A percentile compares a stretch with the other conserved stretches of the same genome.
Conservation (phyloP, 2,797 vertebrate genomes). For the Limosa lapponica region DNA sequence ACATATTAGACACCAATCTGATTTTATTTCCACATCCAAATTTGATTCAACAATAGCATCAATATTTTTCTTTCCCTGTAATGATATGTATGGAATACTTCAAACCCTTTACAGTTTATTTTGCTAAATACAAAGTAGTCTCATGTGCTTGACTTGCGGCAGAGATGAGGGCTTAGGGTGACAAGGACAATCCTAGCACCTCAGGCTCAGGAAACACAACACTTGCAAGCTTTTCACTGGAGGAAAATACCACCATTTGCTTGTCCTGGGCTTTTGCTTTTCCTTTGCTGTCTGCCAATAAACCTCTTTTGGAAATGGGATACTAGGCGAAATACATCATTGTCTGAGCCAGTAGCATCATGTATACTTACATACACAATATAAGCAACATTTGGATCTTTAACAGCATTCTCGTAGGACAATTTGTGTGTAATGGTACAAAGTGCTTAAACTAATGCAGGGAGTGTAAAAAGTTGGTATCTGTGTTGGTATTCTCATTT, state of each 20-base stretch:
- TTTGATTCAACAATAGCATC: background rate
- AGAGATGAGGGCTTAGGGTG: background rate
- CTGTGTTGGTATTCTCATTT: background rate
- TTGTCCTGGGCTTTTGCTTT: background rate
- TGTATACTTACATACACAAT: background rate
- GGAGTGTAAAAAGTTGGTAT: background rate
- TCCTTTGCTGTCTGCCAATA: accelerated
- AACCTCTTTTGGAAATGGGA: background rate
- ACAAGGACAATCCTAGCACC: background rate
- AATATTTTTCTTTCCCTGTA: background rate
- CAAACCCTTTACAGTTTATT: background rate
- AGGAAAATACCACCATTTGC: background rate
- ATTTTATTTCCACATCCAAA: background rate
- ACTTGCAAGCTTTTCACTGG: background rate
- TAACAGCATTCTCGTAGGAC: background rate
- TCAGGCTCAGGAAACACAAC: background rate
- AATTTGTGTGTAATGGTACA: background rate
- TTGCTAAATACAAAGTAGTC: background rate
- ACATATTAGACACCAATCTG: background rate
- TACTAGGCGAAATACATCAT: accelerated
- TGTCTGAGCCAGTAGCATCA: background rate
- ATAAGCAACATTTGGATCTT: background rate
- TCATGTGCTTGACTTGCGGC: background rate
- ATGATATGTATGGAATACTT: background rate
- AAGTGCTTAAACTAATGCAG: background rate